These are phyloP conservation scores for Cyanoderma ruficeps DNA, from an alignment of 2,113 vertebrate species.

Conservation along the genomic window DNA sequence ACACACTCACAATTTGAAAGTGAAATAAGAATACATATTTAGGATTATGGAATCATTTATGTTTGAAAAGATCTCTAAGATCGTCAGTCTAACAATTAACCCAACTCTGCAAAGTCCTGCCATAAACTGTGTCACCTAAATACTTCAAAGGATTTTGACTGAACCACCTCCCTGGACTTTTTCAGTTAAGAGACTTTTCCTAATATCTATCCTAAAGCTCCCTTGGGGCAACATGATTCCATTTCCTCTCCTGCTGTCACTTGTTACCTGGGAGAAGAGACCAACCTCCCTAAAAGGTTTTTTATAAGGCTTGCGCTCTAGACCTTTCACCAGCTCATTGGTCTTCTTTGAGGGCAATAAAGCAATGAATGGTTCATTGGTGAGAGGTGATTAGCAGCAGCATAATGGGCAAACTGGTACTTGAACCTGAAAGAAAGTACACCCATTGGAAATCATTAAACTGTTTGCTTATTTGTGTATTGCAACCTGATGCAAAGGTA, in stretches of 20 bases:
- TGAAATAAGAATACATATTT: conserved; percentile 76
- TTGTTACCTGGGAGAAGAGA: neutral
- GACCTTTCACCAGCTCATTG: neutral
- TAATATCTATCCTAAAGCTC: neutral
- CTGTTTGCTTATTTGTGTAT: conserved; percentile 55
- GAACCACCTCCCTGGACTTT: neutral
- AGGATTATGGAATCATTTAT: neutral
- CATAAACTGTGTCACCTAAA: neutral
- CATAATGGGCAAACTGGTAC: conserved; percentile 76
- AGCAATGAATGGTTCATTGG: conserved; percentile 79
- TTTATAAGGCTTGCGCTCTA: neutral
- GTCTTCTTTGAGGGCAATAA: conserved; percentile 40
- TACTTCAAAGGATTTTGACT: neutral
- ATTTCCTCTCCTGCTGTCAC: neutral
- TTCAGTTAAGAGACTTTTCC: neutral
- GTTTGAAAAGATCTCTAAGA: neutral
- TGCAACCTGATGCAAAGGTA: conserved; percentile 42
- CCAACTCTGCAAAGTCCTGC: accelerated
- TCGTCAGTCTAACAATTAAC: accelerated
- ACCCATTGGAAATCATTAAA: conserved; percentile 64
- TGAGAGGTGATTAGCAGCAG: conserved; percentile 78
- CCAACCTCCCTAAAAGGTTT: neutral
- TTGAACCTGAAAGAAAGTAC: conserved; percentile 77
- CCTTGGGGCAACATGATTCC: neutral
- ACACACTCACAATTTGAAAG: conserved; percentile 78